A percentile compares a stretch with the other conserved stretches of the same genome.
phyloP scores from a whole-genome alignment of 92 coral and sea anemone species.

The Porites lobata region DNA sequence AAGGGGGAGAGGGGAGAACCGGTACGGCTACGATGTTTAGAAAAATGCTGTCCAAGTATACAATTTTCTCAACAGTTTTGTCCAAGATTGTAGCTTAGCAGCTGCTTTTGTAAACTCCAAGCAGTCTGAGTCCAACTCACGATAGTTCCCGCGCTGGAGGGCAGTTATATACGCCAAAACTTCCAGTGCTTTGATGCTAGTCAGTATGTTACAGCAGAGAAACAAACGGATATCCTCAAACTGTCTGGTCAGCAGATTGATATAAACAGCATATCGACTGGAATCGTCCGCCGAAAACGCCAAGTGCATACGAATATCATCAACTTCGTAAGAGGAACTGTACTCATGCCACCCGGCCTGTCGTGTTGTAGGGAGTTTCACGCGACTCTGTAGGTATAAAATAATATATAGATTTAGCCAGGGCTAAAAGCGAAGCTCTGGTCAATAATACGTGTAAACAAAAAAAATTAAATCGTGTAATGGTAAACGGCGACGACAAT shows the following conservation, averaged over 20 bases:
- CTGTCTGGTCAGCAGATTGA: constrained; percentile 31
- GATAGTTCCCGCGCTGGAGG: constrained; percentile 42
- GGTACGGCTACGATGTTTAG: too few species aligned
- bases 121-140: constrained; percentile 49
- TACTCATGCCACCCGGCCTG: constrained; percentile 55
- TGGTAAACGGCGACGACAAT: too few species aligned
- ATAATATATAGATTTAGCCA: background rate
- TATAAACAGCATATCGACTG: constrained; percentile 40
- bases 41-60: too few species aligned
- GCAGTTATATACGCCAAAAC: constrained; percentile 48
- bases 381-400: constrained; percentile 60
- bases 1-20: too few species aligned
- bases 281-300: constrained; percentile 53
- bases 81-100: constrained; percentile 2
- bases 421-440: too few species aligned
- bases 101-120: constrained; percentile 52
- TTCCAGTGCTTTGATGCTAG: constrained; percentile 39
- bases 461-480: too few species aligned
- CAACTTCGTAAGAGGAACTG: constrained; percentile 49
- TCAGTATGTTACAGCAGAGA: constrained; percentile 35
- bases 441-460: too few species aligned
- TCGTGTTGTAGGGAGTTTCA: constrained; percentile 51
- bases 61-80: too few species aligned
- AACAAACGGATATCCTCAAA: constrained; percentile 42
- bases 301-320: constrained; percentile 49